Percentiles rank a stretch among this genome's conserved stretches.
Evolutionary conservation across 2,797 vertebrate genomes (phyloP).

Genomic region (Rhinichthys osculus): DNA sequence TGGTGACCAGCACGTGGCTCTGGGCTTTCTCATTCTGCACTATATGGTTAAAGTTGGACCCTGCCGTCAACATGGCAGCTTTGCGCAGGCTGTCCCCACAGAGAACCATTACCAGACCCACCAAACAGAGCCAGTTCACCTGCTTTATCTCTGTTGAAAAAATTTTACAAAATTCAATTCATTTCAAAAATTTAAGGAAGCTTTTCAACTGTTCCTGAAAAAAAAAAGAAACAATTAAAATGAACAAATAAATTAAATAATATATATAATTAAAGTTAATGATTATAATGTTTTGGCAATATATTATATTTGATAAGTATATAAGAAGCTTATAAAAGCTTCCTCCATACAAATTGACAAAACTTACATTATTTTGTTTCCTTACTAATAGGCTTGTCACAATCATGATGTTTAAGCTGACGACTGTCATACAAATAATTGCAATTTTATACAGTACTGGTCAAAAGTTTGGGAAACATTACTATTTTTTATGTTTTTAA

Average conservation of each 20-base stretch:
- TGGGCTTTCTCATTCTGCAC: slow-evolving; percentile 98
- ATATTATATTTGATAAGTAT: background rate
- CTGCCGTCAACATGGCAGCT: slow-evolving; percentile 94
- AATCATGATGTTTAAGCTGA: background rate
- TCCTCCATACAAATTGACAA: background rate
- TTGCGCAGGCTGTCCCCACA: slow-evolving; percentile 92
- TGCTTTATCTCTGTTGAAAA: slow-evolving; percentile 89
- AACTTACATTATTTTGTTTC: background rate
- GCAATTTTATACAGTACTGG: too few species aligned
- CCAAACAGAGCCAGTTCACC: slow-evolving; percentile 86
- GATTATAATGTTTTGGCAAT: background rate
- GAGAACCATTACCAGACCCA: slow-evolving; percentile 92
- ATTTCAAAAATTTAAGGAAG: background rate
- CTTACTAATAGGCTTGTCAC: background rate
- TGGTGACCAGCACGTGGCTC: slow-evolving; percentile 92
- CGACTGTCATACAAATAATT: background rate
- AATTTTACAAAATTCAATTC: background rate
- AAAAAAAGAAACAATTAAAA: too few species aligned
- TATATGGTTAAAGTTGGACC: slow-evolving; percentile 99
- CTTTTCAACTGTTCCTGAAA: background rate
- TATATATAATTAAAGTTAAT: too few species aligned
- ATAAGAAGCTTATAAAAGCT: background rate
- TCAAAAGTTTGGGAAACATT: too few species aligned
- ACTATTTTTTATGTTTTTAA: too few species aligned
- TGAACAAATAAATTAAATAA: background rate